Percentiles rank a stretch among this genome's conserved stretches.
Evolutionary conservation across 2,113 vertebrate species (phyloP).

Genomic region (Melospiza georgiana): DNA sequence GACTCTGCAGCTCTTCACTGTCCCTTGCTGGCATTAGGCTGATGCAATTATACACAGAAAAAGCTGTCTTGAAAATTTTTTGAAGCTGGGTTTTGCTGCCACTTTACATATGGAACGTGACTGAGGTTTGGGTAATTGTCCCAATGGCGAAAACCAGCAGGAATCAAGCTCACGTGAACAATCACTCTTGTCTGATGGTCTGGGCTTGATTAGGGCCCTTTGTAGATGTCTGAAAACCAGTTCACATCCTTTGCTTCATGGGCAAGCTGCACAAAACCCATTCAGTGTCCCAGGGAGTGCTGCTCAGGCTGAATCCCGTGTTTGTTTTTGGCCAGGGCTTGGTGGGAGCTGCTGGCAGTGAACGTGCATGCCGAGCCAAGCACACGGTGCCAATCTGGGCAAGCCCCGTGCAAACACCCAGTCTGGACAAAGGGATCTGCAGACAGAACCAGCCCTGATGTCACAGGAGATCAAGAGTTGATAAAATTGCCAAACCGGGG

Average conservation of each 20-base stretch:
- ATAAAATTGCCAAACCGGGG: conserved; percentile 15
- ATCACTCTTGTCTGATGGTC: neutral
- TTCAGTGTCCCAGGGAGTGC: neutral
- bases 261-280: neutral
- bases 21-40: neutral
- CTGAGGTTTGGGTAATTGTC: conserved; percentile 54
- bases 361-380: neutral
- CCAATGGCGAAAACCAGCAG: conserved; percentile 23
- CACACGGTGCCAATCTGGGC: neutral
- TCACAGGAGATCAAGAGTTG: conserved; percentile 51
- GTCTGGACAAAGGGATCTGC: conserved; percentile 35
- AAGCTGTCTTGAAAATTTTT: neutral
- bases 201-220: conserved; percentile 51
- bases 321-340: conserved; percentile 39
- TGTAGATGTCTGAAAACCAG: conserved; percentile 30
- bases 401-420: neutral
- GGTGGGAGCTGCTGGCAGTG: neutral
- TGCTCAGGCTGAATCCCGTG: neutral
- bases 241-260: neutral
- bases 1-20: neutral
- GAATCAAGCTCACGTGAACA: conserved; percentile 7
- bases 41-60: neutral
- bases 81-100: conserved; percentile 6
- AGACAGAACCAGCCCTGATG: conserved; percentile 57
- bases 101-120: conserved; percentile 47